Base-by-base conservation (phyloP, 2,888 invertebrate genomes). In the Agrotis exclamationis region DNA sequence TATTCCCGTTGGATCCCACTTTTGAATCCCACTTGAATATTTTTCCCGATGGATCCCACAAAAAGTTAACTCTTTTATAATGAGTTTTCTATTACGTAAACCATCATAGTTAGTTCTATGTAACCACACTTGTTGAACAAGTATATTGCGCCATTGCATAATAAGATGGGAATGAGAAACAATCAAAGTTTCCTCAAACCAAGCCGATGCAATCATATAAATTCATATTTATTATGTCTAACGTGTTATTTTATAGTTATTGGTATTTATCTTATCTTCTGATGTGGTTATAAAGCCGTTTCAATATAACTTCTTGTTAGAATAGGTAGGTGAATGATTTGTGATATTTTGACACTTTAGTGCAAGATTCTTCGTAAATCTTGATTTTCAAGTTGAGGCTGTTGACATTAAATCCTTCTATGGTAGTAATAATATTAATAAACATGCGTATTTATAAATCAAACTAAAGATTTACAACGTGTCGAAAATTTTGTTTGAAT, bases 331-430 rank as follows among this genome's bases (percentile, higher is more conserved):
- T 70, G 54, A 56, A 81, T 50, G 63, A 59, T 58, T 22, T 18
- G 45, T 65, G 56, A 54, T 63, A 70, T 73, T 69, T 79, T 73
- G 58, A 67, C 79, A 82, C 80, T 51, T 45, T n/a, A 28, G 56
- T 82, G 80, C 39, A 22, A 82, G 57, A 82, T 81, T 79, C 72
- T 82, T 76, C 24, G 62, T 59, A 72, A 66, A 58, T 20, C 58
- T 64, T 62, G 51, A 62, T 63, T 45, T 54, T 45, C 16, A 58
- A 63, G 50, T 63, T 60, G 63, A 74, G 70, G 65, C 70, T 68
- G 66, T 81, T 70, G 63, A 78, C 68, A 48, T 64, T 14, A 62
- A 47, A 71, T 76, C 44, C 51, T 56, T 56, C 24, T 56, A n/a
- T 16, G 16, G 24, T 47, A 44, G 50, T 62, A 67, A 75, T 48